Evolutionary conservation across 2,888 invertebrate genomes (phyloP).

Genomic region (Baronia brevicornis): DNA sequence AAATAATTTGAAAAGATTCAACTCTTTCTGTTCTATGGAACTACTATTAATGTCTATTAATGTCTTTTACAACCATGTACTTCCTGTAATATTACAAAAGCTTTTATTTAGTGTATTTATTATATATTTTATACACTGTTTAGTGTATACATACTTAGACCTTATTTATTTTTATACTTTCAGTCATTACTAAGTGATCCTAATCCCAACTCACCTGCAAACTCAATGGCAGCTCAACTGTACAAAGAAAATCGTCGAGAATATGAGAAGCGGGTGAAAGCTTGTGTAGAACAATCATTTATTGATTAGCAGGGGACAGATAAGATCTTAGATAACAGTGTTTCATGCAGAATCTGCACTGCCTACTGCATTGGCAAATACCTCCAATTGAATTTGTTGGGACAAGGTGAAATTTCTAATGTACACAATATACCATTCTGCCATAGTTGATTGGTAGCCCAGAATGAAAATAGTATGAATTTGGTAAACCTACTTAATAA

Average conservation of each 20-base stretch:
- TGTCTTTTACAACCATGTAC: no score
- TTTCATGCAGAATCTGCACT: conserved; percentile 29
- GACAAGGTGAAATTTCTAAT: conserved; percentile 38
- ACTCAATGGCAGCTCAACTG: conserved; percentile 98
- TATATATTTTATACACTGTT: no score
- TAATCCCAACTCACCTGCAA: conserved; percentile 99
- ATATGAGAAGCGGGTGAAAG: conserved; percentile 99
- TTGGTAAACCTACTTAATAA: conserved; percentile 20
- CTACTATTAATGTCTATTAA: no score
- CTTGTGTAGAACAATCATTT: conserved; percentile 99
- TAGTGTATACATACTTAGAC: neutral
- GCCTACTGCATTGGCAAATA: conserved; percentile 35
- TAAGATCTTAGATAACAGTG: conserved; percentile 41
- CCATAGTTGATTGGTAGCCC: conserved; percentile 19
- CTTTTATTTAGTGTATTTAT: no score
- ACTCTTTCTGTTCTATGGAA: no score
- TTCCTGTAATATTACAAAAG: no score
- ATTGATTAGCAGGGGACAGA: conserved; percentile 83
- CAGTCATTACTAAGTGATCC: conserved; percentile 99
- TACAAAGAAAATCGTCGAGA: conserved; percentile 99
- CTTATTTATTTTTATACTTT: conserved; percentile 55
- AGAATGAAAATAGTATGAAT: conserved; percentile 18
- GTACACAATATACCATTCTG: conserved; percentile 29
- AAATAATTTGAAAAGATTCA: no score
- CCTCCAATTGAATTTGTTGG: conserved; percentile 58